Conservation (phyloP, 2,888 invertebrate genomes). For the Ormia ochracea region DNA sequence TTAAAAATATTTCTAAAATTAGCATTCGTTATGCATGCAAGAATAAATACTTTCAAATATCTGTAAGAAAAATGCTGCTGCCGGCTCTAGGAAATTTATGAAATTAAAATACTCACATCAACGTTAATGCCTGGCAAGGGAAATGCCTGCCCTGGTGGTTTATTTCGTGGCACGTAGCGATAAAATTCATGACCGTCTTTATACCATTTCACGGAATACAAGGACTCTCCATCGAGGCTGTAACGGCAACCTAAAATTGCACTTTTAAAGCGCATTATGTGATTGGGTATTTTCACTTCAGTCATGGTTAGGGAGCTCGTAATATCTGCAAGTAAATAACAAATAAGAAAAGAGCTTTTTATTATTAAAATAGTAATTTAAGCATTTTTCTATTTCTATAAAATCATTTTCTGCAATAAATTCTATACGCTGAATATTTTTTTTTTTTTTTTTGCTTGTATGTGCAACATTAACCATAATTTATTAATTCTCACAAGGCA, state of each 20-base stretch:
- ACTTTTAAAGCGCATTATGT: slow-evolving; percentile 87
- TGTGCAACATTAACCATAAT: background rate
- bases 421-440: background rate
- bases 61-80: no score
- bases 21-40: no score
- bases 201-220: slow-evolving; percentile 95
- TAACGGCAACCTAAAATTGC: slow-evolving; percentile 89
- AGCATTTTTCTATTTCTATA: background rate
- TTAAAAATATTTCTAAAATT: no score
- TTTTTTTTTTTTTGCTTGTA: background rate
- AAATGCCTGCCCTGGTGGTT: slow-evolving; percentile 88
- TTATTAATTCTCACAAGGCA: slow-evolving; percentile 8
- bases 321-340: slow-evolving; percentile 74
- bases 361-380: background rate
- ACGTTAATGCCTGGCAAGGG: slow-evolving; percentile 88
- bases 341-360: background rate
- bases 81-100: background rate
- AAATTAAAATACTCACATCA: slow-evolving; percentile 82
- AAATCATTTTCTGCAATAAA: slow-evolving; percentile 16
- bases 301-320: slow-evolving; percentile 83
- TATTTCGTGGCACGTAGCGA: slow-evolving; percentile 88
- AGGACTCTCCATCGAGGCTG: slow-evolving; percentile 87
- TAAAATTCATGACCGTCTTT: slow-evolving; percentile 94
- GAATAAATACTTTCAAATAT: no score
- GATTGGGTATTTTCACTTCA: slow-evolving; percentile 88